Percentiles rank a stretch among this genome's conserved stretches.
Conservation (phyloP, 1,140 invertebrate species). For the Pogonus chalceus region DNA sequence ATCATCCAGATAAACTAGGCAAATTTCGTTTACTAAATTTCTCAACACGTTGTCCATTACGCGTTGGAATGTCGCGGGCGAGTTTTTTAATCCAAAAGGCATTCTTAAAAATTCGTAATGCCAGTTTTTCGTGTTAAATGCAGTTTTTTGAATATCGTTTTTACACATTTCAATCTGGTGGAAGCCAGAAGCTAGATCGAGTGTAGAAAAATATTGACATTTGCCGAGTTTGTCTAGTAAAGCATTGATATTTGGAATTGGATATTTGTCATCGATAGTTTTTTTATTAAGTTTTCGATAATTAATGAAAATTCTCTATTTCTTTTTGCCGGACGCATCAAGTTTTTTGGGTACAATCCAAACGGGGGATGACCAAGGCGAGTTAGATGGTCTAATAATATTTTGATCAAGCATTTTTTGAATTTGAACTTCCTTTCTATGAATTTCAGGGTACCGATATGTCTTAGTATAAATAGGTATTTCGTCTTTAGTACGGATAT, state of each 20-base stretch:
- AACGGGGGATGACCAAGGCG: slow-evolving; percentile 22
- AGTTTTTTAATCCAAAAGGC: slow-evolving; percentile 24
- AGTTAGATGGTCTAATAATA: slow-evolving; percentile 23
- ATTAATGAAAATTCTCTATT: slow-evolving; percentile 30
- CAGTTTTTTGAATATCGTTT: slow-evolving; percentile 33
- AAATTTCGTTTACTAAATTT: slow-evolving; percentile 15
- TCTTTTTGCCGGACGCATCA: slow-evolving; percentile 22
- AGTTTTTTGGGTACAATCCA: slow-evolving; percentile 27
- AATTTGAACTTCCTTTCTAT: slow-evolving; percentile 20
- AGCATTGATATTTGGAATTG: slow-evolving; percentile 41
- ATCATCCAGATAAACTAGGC: slow-evolving; percentile 20
- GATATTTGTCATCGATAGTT: slow-evolving; percentile 38
- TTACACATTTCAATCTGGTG: slow-evolving; percentile 34
- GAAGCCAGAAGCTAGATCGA: slow-evolving; percentile 37
- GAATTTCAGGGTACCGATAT: slow-evolving; percentile 19
- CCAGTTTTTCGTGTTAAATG: slow-evolving; percentile 28
- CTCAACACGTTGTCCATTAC: slow-evolving; percentile 25
- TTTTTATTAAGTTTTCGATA: slow-evolving; percentile 35
- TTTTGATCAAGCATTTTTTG: slow-evolving; percentile 19
- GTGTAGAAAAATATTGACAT: slow-evolving; percentile 29
- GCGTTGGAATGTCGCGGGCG: slow-evolving; percentile 18
- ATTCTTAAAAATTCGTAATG: slow-evolving; percentile 30
- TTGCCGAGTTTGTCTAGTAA: slow-evolving; percentile 33
- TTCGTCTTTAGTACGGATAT: slow-evolving; percentile 13
- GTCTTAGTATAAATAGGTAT: slow-evolving; percentile 15